Evolutionary conservation across 2,113 vertebrate species (phyloP).

Genomic region (Clinocottus analis): DNA sequence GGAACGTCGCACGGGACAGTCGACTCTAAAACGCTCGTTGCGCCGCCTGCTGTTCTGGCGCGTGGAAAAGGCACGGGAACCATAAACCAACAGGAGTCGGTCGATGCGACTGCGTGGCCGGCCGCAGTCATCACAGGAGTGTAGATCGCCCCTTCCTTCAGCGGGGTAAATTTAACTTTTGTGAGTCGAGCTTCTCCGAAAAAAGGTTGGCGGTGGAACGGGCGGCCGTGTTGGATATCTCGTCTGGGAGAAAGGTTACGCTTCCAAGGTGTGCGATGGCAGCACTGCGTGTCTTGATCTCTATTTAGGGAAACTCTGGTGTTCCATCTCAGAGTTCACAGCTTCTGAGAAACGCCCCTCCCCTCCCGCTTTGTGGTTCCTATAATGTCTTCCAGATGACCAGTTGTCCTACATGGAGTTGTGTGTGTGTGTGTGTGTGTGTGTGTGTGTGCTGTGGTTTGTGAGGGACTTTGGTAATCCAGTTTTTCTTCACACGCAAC

Average conservation of each 20-base stretch:
- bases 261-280: conserved; percentile 69
- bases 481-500: conserved; percentile 64
- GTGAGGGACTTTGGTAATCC: conserved; percentile 51
- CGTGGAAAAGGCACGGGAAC: no score
- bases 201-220: conserved; percentile 48
- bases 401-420: conserved; percentile 68
- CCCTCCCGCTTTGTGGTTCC: conserved; percentile 46
- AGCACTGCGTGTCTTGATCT: conserved; percentile 62
- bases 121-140: no score
- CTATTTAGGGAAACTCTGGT: conserved; percentile 76
- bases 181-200: conserved; percentile 78
- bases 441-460: conserved; percentile 63
- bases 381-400: conserved; percentile 79
- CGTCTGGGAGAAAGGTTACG: conserved; percentile 76
- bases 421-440: no score
- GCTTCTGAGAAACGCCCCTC: conserved; percentile 75
- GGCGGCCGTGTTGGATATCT: conserved; percentile 76
- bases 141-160: no score
- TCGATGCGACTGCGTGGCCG: no score
- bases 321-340: conserved; percentile 71
- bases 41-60: no score
- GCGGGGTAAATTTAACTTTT: conserved; percentile 70
- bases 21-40: no score
- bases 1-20: no score
- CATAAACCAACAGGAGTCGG: no score